Evolutionary conservation across 2,888 invertebrate species (phyloP), one percentile per base, ranked within the genome.

Genomic region (Coenonympha glycerion): DNA sequence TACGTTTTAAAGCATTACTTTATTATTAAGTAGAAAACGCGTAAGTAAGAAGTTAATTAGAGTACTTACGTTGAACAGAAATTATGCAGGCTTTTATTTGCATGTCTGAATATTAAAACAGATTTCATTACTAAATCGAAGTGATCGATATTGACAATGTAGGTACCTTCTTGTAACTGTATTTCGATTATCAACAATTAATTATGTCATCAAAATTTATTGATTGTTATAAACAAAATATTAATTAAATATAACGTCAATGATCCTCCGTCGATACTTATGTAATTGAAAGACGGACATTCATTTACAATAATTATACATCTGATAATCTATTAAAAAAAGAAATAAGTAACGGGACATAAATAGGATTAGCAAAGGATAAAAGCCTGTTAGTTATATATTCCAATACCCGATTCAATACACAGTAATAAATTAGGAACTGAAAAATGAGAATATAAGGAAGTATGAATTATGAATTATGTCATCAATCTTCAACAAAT

Each of bases 391-490:
- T 9, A n/a, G n/a, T n/a, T n/a, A n/a, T n/a, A 13, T 39, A 15
- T 24, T 39, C 2, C 16, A 24, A 36, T 36, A 22, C 15, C 2
- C 3, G n/a, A 15, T 16, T 39, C 24, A 9, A 15, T 39, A 22
- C 22, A 16, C 24, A 39, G n/a, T 13, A 16, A 1, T 39, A 22
- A 24, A 24, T 15, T 24, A 15, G n/a, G n/a, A n/a, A n/a, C 16
- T 15, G 15, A 39, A 33, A 39, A 24, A 24, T 15, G 15, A 24
- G 16, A 39, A 22, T 22, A 21, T 36, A 45, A 45, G 24, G 22
- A 45, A 45, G 34, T 45, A 34, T 45, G 33, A 45, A 34, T 34
- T 45, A 34, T 45, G 33, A 45, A 34, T 34, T 24, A 45, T 45
- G 33, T 24, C 24, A 33, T 45, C 45, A 16, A 41, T 16, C 19